phyloP scores from a whole-genome alignment of 2,888 invertebrate genomes.

The Harmothoe impar region DNA sequence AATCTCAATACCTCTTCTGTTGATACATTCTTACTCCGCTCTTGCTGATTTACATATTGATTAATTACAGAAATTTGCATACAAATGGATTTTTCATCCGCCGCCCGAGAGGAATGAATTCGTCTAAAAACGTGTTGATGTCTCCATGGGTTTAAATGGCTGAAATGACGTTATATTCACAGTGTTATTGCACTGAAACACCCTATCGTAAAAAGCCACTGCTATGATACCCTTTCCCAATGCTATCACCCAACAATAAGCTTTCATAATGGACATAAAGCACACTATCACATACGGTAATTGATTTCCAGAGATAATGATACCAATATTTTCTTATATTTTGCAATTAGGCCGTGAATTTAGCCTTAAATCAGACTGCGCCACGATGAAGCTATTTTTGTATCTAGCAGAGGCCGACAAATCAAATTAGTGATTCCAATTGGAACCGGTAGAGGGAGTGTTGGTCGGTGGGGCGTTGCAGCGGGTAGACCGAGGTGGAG shows the following conservation, averaged over 20 bases:
- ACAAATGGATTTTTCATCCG: slow-evolving; percentile 50
- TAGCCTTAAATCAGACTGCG: background rate
- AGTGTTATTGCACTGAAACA: slow-evolving; percentile 27
- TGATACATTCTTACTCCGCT: slow-evolving; percentile 16
- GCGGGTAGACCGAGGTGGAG: background rate
- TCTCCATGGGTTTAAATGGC: slow-evolving; percentile 38
- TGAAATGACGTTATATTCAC: slow-evolving; percentile 26
- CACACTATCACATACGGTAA: background rate
- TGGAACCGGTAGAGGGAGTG: background rate
- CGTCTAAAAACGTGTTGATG: slow-evolving; percentile 38
- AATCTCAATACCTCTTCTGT: slow-evolving; percentile 13
- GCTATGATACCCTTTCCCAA: background rate
- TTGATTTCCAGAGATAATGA: slow-evolving; percentile 18
- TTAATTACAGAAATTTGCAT: slow-evolving; percentile 50
- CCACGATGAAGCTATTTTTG: slow-evolving; percentile 29
- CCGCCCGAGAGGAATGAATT: slow-evolving; percentile 32
- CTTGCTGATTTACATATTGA: slow-evolving; percentile 45
- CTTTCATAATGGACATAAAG: background rate
- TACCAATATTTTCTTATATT: slow-evolving; percentile 10
- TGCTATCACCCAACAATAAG: slow-evolving; percentile 7
- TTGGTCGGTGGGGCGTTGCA: background rate
- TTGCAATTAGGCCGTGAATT: slow-evolving; percentile 28
- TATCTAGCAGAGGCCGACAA: background rate
- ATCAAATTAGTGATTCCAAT: slow-evolving; percentile 59
- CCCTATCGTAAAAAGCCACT: background rate